Evolutionary conservation across 1,140 invertebrate genomes (phyloP).

Genomic region (Bombus turneri): DNA sequence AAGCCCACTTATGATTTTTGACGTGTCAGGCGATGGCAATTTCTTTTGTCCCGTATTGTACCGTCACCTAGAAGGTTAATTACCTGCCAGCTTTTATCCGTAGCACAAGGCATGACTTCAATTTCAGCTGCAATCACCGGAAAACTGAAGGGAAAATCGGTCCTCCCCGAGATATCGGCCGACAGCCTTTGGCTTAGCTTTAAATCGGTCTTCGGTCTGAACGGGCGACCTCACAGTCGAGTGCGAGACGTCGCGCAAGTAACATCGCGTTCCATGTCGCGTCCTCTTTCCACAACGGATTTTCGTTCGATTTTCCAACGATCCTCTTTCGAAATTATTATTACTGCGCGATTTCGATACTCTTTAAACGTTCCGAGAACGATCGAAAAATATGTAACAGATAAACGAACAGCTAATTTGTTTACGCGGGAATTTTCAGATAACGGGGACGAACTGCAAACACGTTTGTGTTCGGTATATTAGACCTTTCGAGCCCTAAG

Average conservation of each 20-base stretch:
- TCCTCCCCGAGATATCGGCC: slow-evolving; percentile 29
- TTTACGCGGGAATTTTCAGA: slow-evolving; percentile 3
- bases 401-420: background rate
- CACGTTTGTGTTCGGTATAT: background rate
- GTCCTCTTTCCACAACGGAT: background rate
- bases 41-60: slow-evolving; percentile 17
- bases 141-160: slow-evolving; percentile 50
- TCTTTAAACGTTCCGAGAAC: no score
- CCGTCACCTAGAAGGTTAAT: slow-evolving; percentile 42
- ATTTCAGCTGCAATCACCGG: slow-evolving; percentile 36
- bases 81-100: slow-evolving; percentile 35
- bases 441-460: no score
- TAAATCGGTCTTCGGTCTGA: slow-evolving; percentile 39
- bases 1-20: background rate
- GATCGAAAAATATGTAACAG: background rate
- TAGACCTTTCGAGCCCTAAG: background rate
- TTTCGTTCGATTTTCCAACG: background rate
- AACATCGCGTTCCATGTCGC: slow-evolving; percentile 6
- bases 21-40: no score
- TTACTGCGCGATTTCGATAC: background rate
- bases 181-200: slow-evolving; percentile 6
- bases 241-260: slow-evolving; percentile 49
- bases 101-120: background rate
- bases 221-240: slow-evolving; percentile 46
- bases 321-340: background rate